phyloP scores from a whole-genome alignment of 1,140 invertebrate species.

The Ceratitis capitata region DNA sequence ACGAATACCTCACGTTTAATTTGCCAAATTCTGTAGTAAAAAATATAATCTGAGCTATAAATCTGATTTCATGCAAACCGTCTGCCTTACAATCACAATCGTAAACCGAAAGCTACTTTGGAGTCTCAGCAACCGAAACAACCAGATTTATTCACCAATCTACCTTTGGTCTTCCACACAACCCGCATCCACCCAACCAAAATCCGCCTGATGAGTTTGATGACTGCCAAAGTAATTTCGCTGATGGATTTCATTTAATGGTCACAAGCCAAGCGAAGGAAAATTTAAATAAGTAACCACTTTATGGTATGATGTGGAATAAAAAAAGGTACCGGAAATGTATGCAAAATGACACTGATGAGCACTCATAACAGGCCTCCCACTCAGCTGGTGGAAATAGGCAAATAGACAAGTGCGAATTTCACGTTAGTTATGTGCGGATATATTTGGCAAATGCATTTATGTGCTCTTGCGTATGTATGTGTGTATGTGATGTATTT shows the following conservation, averaged over 20 bases:
- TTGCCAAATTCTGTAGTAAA: too few relatives aligned
- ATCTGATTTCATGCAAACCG: too few relatives aligned
- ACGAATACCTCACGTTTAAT: too few relatives aligned
- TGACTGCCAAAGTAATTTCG: constrained; percentile 33
- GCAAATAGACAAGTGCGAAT: background rate
- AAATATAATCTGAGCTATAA: too few relatives aligned
- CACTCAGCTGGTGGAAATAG: background rate
- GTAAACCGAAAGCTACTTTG: too few relatives aligned
- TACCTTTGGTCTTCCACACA: too few relatives aligned
- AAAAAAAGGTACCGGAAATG: background rate
- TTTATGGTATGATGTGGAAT: background rate
- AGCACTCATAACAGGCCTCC: background rate
- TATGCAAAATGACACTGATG: background rate
- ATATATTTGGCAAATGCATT: constrained; percentile 7
- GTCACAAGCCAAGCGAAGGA: background rate
- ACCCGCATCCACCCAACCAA: background rate
- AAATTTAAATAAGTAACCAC: constrained; percentile 10
- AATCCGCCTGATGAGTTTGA: background rate
- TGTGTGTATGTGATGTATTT: background rate
- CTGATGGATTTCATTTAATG: constrained; percentile 36
- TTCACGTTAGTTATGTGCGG: background rate
- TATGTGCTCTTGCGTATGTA: background rate
- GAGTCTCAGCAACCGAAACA: too few relatives aligned
- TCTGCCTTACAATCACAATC: too few relatives aligned
- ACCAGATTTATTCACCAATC: too few relatives aligned